Conservation (phyloP, 1,140 invertebrate genomes). For the Arion vulgaris region DNA sequence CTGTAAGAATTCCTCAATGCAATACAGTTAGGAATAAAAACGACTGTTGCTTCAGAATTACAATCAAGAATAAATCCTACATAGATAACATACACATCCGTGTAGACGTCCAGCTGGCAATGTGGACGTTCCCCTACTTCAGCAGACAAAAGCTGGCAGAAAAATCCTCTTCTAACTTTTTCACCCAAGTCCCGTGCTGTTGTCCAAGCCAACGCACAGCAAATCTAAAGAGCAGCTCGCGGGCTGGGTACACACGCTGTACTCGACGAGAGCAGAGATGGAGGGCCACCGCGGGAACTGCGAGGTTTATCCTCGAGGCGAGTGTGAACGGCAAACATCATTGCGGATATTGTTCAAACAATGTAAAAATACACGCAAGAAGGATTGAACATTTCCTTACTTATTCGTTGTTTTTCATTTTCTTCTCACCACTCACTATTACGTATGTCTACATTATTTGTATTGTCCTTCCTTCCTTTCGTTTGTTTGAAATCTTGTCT, state of each 20-base stretch:
- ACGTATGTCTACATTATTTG: too few species aligned
- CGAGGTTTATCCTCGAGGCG: constrained; percentile 1
- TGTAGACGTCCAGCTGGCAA: background rate
- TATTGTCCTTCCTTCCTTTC: too few species aligned
- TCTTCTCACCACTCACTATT: too few species aligned
- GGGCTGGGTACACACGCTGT: background rate
- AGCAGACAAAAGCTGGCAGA: background rate
- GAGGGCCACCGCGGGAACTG: constrained; percentile 4
- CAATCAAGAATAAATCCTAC: background rate
- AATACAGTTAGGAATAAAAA: too few species aligned
- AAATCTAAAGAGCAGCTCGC: background rate
- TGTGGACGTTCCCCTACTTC: background rate
- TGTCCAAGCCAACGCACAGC: background rate
- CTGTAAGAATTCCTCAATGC: too few species aligned
- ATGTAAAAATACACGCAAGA: background rate
- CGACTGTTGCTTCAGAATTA: background rate
- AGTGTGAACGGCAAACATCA: constrained; percentile 18
- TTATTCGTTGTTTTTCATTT: too few species aligned
- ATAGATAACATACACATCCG: background rate
- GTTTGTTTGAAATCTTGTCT: too few species aligned
- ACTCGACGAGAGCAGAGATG: background rate
- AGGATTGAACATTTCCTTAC: background rate
- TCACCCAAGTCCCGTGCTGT: background rate
- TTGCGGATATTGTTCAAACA: constrained; percentile 22
- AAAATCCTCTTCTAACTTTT: background rate